Conservation (phyloP, 1,140 invertebrate genomes). For the Pinna nobilis region DNA sequence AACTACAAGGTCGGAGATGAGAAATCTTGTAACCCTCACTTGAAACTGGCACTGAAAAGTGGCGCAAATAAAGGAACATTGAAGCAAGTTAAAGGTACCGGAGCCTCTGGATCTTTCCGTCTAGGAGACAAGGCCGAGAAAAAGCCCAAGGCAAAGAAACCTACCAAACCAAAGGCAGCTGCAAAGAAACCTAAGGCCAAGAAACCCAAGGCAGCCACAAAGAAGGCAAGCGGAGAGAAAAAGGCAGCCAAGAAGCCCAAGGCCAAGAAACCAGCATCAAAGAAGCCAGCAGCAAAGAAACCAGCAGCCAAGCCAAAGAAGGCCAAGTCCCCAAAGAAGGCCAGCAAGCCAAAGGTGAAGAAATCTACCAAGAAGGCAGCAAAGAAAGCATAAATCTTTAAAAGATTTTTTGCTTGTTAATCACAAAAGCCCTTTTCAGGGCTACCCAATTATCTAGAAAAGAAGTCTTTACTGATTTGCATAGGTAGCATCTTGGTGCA, state of each 20-base stretch:
- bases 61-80: conserved; percentile 64
- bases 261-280: conserved; percentile 15
- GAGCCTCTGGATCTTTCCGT: conserved; percentile 71
- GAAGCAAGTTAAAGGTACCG: conserved; percentile 68
- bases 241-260: conserved; percentile 44
- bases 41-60: conserved; percentile 66
- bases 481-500: too few species aligned
- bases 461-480: too few species aligned
- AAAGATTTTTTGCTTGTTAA: too few species aligned
- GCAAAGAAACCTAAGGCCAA: conserved; percentile 24
- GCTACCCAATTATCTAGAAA: too few species aligned
- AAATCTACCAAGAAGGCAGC: background rate
- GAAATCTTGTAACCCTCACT: conserved; percentile 60
- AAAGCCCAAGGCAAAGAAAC: conserved; percentile 24
- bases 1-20: conserved; percentile 69
- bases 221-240: background rate
- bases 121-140: conserved; percentile 51
- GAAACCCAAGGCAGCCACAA: conserved; percentile 29
- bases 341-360: conserved; percentile 12
- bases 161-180: conserved; percentile 35
- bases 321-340: conserved; percentile 27
- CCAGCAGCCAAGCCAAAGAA: conserved; percentile 2
- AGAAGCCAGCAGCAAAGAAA: conserved; percentile 35
- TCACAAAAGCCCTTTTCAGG: too few species aligned
- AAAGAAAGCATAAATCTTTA: too few species aligned